Evolutionary conservation across 1,140 invertebrate species (phyloP).

Genomic region (Belonocnema kinseyi): DNA sequence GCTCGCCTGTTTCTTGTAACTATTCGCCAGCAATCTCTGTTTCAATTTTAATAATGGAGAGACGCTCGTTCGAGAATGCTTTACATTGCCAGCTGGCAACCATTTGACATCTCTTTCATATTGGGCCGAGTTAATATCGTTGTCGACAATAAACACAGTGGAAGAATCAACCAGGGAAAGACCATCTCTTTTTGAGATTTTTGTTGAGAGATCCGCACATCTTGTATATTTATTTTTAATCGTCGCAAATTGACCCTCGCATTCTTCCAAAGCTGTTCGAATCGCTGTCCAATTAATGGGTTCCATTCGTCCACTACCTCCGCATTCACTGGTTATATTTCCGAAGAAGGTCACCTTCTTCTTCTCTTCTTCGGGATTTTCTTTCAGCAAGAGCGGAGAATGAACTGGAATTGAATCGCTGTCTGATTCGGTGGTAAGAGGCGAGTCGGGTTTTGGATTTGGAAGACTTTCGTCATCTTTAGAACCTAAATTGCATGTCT

Average conservation of each 20-base stretch:
- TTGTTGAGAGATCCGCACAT: no score
- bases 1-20: neutral
- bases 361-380: neutral
- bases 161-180: neutral
- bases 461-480: neutral
- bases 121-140: neutral
- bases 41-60: neutral
- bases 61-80: neutral
- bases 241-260: neutral
- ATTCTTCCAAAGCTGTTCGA: neutral
- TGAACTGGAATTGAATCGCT: neutral
- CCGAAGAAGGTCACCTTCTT: neutral
- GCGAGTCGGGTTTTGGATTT: neutral
- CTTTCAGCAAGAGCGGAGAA: neutral
- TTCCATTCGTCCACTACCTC: slow-evolving; percentile 33
- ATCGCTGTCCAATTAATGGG: slow-evolving; percentile 48
- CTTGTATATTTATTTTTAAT: neutral
- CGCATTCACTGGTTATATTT: slow-evolving; percentile 30
- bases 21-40: neutral
- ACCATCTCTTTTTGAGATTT: neutral
- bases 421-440: neutral
- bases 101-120: neutral
- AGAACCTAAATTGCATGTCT: no score
- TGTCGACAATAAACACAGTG: neutral
- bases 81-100: neutral